Percentiles rank a stretch among this genome's conserved stretches.
These are phyloP conservation scores for Tipula lateralis DNA, from an alignment of 2,888 invertebrate species.

Conservation along the genomic window DNA sequence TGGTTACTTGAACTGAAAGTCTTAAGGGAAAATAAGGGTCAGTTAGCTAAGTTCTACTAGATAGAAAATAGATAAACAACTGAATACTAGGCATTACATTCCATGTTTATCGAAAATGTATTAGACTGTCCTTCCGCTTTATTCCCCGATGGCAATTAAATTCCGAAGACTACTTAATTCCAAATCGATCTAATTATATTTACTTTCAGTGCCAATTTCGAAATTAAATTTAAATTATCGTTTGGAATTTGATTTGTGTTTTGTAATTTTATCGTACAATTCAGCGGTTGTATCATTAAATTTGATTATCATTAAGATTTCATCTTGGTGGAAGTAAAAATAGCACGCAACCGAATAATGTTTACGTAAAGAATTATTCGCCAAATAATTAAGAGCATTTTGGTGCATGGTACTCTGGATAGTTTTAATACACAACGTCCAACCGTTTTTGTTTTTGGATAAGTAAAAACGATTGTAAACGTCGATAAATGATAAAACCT, in stretches of 20 bases:
- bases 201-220: background rate
- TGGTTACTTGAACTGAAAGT: no score
- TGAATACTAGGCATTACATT: no score
- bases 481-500: constrained; percentile 28
- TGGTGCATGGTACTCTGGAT: background rate
- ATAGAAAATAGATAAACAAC: no score
- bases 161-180: no score
- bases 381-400: background rate
- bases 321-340: background rate
- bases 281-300: background rate
- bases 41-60: no score
- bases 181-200: no score
- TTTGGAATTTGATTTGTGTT: background rate
- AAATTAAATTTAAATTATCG: background rate
- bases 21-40: no score
- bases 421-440: background rate
- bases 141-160: no score
- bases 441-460: background rate
- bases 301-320: background rate
- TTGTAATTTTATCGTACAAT: background rate
- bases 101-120: no score
- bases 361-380: background rate
- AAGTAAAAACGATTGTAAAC: constrained; percentile 3
- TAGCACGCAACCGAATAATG: background rate
- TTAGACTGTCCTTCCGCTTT: no score